Conservation (phyloP, 2,888 invertebrate genomes). For the Volucella zonaria region DNA sequence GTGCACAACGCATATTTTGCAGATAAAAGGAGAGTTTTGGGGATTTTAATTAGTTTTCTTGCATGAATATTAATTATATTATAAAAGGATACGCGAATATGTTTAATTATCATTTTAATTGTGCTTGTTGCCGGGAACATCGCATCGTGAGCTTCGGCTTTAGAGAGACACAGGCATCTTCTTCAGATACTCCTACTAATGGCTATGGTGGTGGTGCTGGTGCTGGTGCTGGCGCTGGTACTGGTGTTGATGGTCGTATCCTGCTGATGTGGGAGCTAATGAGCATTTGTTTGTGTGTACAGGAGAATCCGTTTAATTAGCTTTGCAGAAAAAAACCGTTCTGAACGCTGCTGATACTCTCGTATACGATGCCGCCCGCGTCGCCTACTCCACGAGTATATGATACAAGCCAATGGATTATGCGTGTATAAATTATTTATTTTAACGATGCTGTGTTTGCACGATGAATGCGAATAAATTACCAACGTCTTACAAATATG, state of each 20-base stretch:
- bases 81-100: slow-evolving; percentile 74
- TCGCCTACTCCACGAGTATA: slow-evolving; percentile 1
- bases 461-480: slow-evolving; percentile 51
- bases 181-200: not conserved
- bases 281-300: slow-evolving; percentile 44
- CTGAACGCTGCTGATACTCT: slow-evolving; percentile 11
- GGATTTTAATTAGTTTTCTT: slow-evolving; percentile 74
- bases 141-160: slow-evolving; percentile 51
- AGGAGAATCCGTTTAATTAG: slow-evolving; percentile 68
- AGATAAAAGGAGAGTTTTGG: slow-evolving; percentile 73
- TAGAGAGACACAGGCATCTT: slow-evolving; percentile 36
- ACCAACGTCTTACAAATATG: slow-evolving; percentile 20
- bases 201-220: slow-evolving; percentile 11
- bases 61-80: slow-evolving; percentile 74
- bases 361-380: slow-evolving; percentile 16
- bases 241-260: slow-evolving; percentile 27
- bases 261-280: slow-evolving; percentile 50
- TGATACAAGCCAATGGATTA: slow-evolving; percentile 66
- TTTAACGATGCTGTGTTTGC: slow-evolving; percentile 38
- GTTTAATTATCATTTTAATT: slow-evolving; percentile 74
- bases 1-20: slow-evolving; percentile 74
- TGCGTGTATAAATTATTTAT: slow-evolving; percentile 67
- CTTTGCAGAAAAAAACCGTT: slow-evolving; percentile 45
- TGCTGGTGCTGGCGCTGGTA: slow-evolving; percentile 3
- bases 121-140: slow-evolving; percentile 69